Percentiles rank a stretch among this genome's conserved stretches.
Conservation (phyloP, 1,140 invertebrate genomes). For the Plodia interpunctella region DNA sequence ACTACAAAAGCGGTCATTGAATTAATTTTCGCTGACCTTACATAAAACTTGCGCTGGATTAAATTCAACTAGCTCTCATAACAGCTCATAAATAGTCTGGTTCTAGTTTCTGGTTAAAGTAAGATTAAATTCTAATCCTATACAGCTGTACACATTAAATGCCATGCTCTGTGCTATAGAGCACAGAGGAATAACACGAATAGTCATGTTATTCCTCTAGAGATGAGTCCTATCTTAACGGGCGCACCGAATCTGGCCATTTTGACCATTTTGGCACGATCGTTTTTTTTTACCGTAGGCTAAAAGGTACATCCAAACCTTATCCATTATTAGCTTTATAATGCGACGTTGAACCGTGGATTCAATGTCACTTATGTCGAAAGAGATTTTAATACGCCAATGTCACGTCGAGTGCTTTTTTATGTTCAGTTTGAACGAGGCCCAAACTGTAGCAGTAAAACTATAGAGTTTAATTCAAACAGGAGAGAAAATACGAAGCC, state of each 20-base stretch:
- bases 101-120: conserved; percentile 3
- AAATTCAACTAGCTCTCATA: background rate
- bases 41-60: background rate
- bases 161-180: background rate
- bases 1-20: background rate
- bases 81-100: conserved; percentile 4
- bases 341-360: no score
- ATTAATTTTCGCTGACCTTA: background rate
- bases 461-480: background rate
- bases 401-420: no score
- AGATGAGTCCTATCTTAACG: background rate
- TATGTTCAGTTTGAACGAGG: no score
- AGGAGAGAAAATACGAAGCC: no score
- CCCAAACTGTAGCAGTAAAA: background rate
- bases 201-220: conserved; percentile 1
- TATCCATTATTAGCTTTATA: no score
- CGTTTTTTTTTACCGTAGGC: no score
- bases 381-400: no score
- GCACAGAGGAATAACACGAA: no score
- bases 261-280: background rate
- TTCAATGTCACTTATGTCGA: no score
- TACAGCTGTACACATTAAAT: background rate
- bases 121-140: conserved; percentile 4
- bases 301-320: no score
- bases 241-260: background rate